These are phyloP conservation scores for Lepidothrix coronata DNA, from an alignment of 2,113 vertebrate species.

Conservation along the genomic window DNA sequence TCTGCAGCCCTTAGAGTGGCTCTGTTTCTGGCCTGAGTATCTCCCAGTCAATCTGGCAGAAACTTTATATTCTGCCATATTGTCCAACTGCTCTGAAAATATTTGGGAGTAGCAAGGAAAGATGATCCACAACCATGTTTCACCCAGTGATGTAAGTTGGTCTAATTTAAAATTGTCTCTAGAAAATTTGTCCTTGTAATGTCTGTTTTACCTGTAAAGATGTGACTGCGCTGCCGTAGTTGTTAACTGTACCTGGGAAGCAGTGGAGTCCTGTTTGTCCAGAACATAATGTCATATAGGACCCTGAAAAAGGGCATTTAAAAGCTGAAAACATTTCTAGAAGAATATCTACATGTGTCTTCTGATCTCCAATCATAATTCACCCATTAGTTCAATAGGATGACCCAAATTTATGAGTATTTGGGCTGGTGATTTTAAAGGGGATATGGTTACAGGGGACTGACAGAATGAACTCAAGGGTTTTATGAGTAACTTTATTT, in stretches of 20 bases:
- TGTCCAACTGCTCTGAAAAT: not conserved
- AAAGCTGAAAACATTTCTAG: not conserved
- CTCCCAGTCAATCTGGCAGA: not conserved
- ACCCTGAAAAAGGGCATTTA: not conserved
- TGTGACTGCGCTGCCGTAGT: not conserved
- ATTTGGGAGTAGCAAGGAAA: not conserved
- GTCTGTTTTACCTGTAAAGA: not conserved
- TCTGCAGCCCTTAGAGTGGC: not conserved
- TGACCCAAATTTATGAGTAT: not conserved
- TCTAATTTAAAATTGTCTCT: not conserved
- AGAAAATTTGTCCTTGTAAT: not conserved
- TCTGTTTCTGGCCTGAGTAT: not conserved
- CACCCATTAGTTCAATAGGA: not conserved
- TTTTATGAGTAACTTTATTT: not conserved
- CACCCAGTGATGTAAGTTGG: not conserved
- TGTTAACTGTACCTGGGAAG: not conserved
- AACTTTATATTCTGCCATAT: not conserved
- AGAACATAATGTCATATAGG: not conserved
- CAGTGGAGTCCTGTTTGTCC: not conserved
- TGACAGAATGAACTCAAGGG: not conserved
- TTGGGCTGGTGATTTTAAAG: not conserved
- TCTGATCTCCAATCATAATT: not conserved
- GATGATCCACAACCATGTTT: not conserved
- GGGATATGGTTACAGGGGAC: not conserved
- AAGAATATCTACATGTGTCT: not conserved